These are phyloP conservation scores for Toxostoma redivivum DNA, from an alignment of 2,113 vertebrate genomes.

Conservation along the genomic window DNA sequence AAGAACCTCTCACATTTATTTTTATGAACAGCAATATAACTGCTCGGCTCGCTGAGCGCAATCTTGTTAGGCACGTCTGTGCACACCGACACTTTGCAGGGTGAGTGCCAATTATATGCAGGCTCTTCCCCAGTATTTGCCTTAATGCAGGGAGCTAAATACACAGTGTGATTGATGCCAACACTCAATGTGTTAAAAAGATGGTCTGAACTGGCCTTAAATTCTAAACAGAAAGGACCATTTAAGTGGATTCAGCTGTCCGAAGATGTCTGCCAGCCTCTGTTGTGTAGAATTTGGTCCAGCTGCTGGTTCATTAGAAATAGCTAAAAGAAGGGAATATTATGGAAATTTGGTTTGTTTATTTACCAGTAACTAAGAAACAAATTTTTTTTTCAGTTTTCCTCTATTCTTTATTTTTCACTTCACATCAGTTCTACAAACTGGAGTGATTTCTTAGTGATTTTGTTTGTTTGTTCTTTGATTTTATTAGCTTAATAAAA, in stretches of 20 bases:
- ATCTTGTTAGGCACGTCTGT: background rate
- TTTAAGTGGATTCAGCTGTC: slow-evolving; percentile 52
- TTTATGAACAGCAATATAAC: background rate
- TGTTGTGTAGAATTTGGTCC: background rate
- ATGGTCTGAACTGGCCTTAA: background rate
- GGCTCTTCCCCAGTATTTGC: background rate
- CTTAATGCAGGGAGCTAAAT: background rate
- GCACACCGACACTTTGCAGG: background rate
- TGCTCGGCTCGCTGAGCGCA: background rate
- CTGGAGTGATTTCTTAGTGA: background rate
- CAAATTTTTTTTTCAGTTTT: background rate
- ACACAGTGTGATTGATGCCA: background rate
- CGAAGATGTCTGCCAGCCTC: background rate
- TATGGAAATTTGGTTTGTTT: background rate
- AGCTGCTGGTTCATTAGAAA: slow-evolving; percentile 24
- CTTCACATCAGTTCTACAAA: background rate
- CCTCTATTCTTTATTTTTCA: background rate
- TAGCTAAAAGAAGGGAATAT: background rate
- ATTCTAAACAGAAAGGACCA: slow-evolving; percentile 8
- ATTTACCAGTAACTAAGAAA: background rate
- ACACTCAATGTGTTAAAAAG: slow-evolving; percentile 23
- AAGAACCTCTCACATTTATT: background rate
- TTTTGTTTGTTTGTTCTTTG: background rate
- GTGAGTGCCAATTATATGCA: background rate
- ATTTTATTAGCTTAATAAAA: background rate